These are phyloP conservation scores for Gnathonemus longibarbis DNA, from an alignment of 2,113 vertebrate species.

Conservation along the genomic window DNA sequence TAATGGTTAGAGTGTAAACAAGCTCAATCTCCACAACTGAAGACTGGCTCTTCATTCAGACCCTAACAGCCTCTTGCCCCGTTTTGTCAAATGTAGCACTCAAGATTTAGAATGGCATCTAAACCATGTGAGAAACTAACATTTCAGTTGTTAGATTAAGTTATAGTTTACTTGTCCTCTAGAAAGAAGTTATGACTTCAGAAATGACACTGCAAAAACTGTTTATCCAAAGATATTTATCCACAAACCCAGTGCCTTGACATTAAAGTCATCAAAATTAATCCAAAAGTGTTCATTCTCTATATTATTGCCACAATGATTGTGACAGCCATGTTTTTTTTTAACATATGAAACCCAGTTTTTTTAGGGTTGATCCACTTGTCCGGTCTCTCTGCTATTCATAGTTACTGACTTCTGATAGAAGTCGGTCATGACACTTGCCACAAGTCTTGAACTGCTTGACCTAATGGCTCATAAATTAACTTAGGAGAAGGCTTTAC, in stretches of 20 bases:
- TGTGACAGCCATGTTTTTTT: no score
- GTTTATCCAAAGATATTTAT: no score
- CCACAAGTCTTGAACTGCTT: background rate
- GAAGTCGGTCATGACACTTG: no score
- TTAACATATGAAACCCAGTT: no score
- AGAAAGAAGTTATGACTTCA: background rate
- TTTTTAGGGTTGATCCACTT: no score
- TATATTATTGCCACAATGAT: no score
- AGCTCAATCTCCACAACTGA: background rate
- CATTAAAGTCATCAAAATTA: no score
- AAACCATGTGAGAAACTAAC: background rate
- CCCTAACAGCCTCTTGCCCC: background rate
- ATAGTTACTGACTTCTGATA: no score
- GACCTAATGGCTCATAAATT: background rate
- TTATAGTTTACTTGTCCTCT: background rate
- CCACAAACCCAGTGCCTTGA: no score
- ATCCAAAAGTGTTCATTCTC: no score
- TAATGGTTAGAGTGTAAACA: background rate
- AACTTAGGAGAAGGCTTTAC: background rate
- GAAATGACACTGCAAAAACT: background rate
- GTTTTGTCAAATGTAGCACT: background rate
- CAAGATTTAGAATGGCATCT: background rate
- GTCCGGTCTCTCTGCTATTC: no score
- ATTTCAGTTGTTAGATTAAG: background rate
- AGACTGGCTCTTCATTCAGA: background rate